Base-by-base conservation (phyloP, 2,888 invertebrate genomes). In the Eilema depressum region DNA sequence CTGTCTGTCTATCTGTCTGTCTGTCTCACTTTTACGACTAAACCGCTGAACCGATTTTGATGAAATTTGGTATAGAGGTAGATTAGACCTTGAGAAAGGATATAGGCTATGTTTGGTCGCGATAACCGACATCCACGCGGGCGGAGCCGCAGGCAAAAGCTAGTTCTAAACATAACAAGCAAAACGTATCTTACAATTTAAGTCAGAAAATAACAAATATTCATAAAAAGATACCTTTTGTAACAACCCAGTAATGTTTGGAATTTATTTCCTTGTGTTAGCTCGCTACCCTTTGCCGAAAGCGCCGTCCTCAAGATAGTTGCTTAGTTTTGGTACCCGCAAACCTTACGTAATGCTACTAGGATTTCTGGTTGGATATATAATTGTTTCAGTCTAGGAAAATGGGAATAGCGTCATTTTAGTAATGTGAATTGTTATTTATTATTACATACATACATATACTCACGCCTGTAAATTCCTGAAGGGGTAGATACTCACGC, bases 271-370 rank as follows among this genome's bases (percentile, higher is more conserved):
- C 14, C 41, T 56, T 63, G 28, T 30, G 20, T 63, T 30, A 69
- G 59, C 41, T 64, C 37, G 25, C 23, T 41, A 47, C 57, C 62
- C 66, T 69, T 68, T 68, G 41, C 30, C n/a, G 23, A 63, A 72
- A 59, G 68, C 61, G 47, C n/a, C 33, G 66, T 63, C 62, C 72
- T 66, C 23, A 37, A 66, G 30, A 73, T 69, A 64, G 59, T 69
- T 66, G 62, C 59, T 69, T 59, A 68, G 64, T 68, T 72, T 65
- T 72, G 64, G 66, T 66, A 68, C 68, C 68, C 70, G 61, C 63
- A 65, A 65, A 65, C 64, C 33, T 68, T 65, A 56, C 41, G 28
- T 53, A 68, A 65, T 41, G 20, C 53, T 41, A 60, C 59, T 30
- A 23, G 30, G 20, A 66, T 66, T 70, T 70, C 62, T 63, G 14